Evolutionary conservation across 2,113 vertebrate genomes (phyloP).

Genomic region (Hippopotamus amphibius): DNA sequence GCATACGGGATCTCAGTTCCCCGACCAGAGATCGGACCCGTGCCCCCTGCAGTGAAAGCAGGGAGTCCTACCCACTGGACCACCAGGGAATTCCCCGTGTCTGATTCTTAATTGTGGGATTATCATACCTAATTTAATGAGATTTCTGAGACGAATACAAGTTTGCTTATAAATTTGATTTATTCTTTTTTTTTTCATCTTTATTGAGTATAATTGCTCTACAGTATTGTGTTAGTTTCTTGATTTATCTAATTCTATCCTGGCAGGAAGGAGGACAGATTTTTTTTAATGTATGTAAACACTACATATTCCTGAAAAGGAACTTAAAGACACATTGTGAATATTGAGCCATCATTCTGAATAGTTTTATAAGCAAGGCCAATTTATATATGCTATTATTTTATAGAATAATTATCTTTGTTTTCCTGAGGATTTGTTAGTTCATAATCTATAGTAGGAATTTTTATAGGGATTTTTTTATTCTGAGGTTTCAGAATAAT

Average conservation of each 20-base stretch:
- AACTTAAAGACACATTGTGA: neutral
- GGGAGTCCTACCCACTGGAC: too few species aligned
- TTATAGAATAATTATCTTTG: neutral
- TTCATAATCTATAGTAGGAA: neutral
- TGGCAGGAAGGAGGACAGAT: neutral
- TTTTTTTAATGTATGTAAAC: neutral
- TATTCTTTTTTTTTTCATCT: neutral
- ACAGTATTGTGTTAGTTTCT: too few species aligned
- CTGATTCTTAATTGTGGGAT: neutral
- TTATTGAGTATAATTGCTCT: too few species aligned
- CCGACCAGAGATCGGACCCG: too few species aligned
- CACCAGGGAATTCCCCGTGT: too few species aligned
- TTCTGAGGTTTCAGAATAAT: neutral
- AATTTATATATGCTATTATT: neutral
- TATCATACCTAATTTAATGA: neutral
- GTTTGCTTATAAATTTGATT: neutral
- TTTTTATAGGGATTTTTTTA: neutral
- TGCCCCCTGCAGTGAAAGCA: too few species aligned
- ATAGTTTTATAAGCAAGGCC: neutral
- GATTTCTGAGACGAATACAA: neutral
- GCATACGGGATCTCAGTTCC: too few species aligned
- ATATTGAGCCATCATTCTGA: neutral
- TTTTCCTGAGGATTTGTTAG: neutral
- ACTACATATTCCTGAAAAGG: neutral
- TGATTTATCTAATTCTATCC: neutral